Percentiles rank a stretch among this genome's conserved stretches.
phyloP scores from a whole-genome alignment of 2,797 vertebrate genomes.

The Denticeps clupeoides region DNA sequence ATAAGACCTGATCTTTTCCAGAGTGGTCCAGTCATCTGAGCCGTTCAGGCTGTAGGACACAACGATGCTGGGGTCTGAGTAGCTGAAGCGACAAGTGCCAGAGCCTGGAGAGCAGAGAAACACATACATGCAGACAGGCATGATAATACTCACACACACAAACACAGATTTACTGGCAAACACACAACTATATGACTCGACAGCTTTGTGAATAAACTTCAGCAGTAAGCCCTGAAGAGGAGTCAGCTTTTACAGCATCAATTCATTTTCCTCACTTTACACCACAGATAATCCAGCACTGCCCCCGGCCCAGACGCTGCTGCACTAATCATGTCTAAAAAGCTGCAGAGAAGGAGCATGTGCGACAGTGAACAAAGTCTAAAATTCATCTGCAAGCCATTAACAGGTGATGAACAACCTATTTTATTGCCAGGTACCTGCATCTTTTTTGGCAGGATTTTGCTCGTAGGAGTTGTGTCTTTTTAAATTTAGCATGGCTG shows the following conservation, averaged over 20 bases:
- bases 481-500: too few species aligned
- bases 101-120: constrained; percentile 63
- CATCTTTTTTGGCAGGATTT: too few species aligned
- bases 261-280: constrained; percentile 6
- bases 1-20: constrained; percentile 89
- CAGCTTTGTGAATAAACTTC: constrained; percentile 11
- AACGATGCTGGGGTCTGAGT: constrained; percentile 83
- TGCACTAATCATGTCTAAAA: constrained; percentile 14
- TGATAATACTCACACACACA: constrained; percentile 9
- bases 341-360: constrained; percentile 19
- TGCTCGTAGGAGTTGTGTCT: too few species aligned
- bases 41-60: constrained; percentile 79
- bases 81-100: constrained; percentile 89
- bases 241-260: constrained; percentile 7
- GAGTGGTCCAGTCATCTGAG: constrained; percentile 79
- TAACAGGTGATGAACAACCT: too few species aligned
- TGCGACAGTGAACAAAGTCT: too few species aligned
- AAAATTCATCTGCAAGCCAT: too few species aligned
- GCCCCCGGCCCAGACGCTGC: constrained; percentile 5
- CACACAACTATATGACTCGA: constrained; percentile 8
- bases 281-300: constrained; percentile 4
- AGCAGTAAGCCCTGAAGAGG: constrained; percentile 5
- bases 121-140: constrained; percentile 26
- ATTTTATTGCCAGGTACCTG: too few species aligned
- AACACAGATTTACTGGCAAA: background rate